Evolutionary conservation across 2,113 vertebrate genomes (phyloP), one percentile per base, ranked within the genome.

Genomic region (Ariopsis seemanni): DNA sequence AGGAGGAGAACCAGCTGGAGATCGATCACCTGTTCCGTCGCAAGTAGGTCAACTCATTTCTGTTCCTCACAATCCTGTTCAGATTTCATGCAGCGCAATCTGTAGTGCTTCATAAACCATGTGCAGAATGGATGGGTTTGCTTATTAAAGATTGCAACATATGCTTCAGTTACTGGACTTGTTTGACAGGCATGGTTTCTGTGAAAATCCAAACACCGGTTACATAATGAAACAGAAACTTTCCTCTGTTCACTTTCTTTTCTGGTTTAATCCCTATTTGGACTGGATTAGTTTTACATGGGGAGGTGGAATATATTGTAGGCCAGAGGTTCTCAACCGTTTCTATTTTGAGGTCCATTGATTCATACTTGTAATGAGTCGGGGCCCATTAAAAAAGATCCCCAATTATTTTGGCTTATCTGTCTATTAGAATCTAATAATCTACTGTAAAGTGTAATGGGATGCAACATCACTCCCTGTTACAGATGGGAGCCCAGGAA

Each of bases 1-100:
- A 90, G 30, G 98, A 99, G 90, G 98, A 99, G 89, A 89, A 92
- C 0, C 94, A 97, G 80, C 90, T 99, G 83, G 97, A 97, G 91
- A 90, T 91, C 65, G 96, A 97, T 92, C 92, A 84, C 6, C 90
- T 96, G 14, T 99, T 99, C 91, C 95, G 97, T 65, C 93, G 95
- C 84, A 98, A 96, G 98, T 99, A 94, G 69, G 89, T 89, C 52
- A 80, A 82, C 52, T n/a, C 34, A 2, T 67, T 69, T 48, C 48
- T 57, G 18, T 87, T 65, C 11, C 57, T 34, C 34, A 52, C 25
- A 25, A 48, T 25, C 75, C 27, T 52, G 50, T 63, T 85, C 20
- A 72, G 12, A 82, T 62, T 87, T 75, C n/a, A 63, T 25, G n/a
- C 50, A 55, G 63, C 0, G 17, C 22, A 84, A 71, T n/a, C 25